Conservation (phyloP, 2,888 invertebrate species). For the Drosophila eohydei region DNA sequence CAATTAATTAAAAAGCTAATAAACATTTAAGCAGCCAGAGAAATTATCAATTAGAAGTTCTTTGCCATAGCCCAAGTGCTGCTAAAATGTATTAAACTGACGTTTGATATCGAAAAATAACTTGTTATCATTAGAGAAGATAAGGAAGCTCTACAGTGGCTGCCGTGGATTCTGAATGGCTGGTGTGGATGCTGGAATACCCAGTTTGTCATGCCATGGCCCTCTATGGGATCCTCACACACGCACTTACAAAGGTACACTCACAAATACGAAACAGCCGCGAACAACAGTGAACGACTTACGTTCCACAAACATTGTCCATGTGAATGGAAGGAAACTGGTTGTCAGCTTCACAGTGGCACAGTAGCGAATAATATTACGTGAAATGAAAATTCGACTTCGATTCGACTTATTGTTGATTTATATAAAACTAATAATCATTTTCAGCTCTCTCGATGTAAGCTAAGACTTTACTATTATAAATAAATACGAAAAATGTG, state of each 20-base stretch:
- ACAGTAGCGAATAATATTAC: not conserved
- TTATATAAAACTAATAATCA: no score
- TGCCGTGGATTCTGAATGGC: slow-evolving; percentile 21
- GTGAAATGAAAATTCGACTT: not conserved
- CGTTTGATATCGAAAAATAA: slow-evolving; percentile 50
- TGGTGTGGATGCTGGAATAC: slow-evolving; percentile 57
- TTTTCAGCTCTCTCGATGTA: no score
- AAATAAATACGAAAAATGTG: no score
- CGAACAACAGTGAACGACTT: slow-evolving; percentile 42
- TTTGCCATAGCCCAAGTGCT: slow-evolving; percentile 31
- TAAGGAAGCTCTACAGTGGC: slow-evolving; percentile 45
- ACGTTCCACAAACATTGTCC: slow-evolving; percentile 74
- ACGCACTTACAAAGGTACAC: not conserved
- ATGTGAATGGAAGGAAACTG: slow-evolving; percentile 77
- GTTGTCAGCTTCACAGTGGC: slow-evolving; percentile 53
- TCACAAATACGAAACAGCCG: slow-evolving; percentile 20
- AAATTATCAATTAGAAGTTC: slow-evolving; percentile 58
- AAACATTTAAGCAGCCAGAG: slow-evolving; percentile 33
- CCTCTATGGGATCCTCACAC: slow-evolving; percentile 52
- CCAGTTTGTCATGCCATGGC: slow-evolving; percentile 14
- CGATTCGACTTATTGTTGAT: no score
- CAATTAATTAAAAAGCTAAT: slow-evolving; percentile 59
- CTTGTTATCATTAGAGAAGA: slow-evolving; percentile 65
- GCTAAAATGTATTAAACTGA: slow-evolving; percentile 54
- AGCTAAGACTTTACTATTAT: no score